Percentiles rank a stretch among this genome's conserved stretches.
phyloP scores from a whole-genome alignment of 30 jellyfish, hydroid and myxozoan species.

The Aurelia aurita region DNA sequence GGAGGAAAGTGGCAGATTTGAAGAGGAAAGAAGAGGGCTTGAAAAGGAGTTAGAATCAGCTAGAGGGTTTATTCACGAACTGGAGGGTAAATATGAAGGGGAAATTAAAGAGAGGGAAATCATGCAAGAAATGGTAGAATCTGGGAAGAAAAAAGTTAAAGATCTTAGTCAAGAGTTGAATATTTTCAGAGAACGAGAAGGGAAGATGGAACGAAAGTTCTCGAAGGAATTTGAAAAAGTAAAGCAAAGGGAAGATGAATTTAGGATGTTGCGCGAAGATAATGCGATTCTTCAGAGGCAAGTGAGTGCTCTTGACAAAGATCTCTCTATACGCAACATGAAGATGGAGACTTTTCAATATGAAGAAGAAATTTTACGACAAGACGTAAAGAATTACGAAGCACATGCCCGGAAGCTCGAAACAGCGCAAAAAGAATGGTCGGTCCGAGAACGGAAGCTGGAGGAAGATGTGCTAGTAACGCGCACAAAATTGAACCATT shows the following conservation, averaged over 20 bases:
- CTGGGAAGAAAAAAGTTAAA: slow-evolving; percentile 32
- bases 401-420: slow-evolving; percentile 36
- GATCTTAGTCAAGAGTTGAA: slow-evolving; percentile 47
- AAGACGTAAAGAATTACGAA: slow-evolving; percentile 46
- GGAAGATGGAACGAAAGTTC: slow-evolving; percentile 31
- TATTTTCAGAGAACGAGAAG: slow-evolving; percentile 10
- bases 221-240: slow-evolving; percentile 30
- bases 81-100: slow-evolving; percentile 36
- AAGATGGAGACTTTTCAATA: slow-evolving; percentile 61
- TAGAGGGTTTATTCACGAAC: slow-evolving; percentile 12
- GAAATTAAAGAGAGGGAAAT: slow-evolving; percentile 12
- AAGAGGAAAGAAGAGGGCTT: slow-evolving; percentile 15
- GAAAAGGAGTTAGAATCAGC: slow-evolving; percentile 46
- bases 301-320: slow-evolving; percentile 63
- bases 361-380: slow-evolving; percentile 64
- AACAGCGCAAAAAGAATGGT: slow-evolving; percentile 12
- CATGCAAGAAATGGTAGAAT: slow-evolving; percentile 29
- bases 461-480: slow-evolving; percentile 66
- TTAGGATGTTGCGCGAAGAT: slow-evolving; percentile 28
- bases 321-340: slow-evolving; percentile 53
- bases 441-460: slow-evolving; percentile 31
- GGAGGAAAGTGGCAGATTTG: background rate
- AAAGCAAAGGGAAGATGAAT: slow-evolving; percentile 28
- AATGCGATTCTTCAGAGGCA: slow-evolving; percentile 59
- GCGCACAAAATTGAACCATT: slow-evolving; percentile 38